Percentiles rank a stretch among this genome's conserved stretches.
phyloP scores from a whole-genome alignment of 2,888 invertebrate genomes.

The Drosophila paranaensis region DNA sequence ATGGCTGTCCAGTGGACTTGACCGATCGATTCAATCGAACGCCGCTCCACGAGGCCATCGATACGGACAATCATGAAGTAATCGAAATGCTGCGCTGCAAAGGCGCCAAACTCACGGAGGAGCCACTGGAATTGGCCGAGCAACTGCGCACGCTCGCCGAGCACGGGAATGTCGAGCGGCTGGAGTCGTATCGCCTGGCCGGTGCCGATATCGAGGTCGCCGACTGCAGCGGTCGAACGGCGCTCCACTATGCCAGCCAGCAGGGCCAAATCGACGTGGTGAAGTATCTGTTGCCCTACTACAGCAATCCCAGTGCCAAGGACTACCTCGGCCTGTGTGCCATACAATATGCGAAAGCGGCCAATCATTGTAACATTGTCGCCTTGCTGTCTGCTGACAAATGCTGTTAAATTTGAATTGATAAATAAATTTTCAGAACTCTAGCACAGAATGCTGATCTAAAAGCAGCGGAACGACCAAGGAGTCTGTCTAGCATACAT shows the following conservation, averaged over 20 bases:
- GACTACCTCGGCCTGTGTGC: conserved; percentile 87
- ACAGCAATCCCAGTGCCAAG: conserved; percentile 82
- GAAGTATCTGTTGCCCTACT: conserved; percentile 86
- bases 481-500: too few relatives aligned
- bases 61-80: conserved; percentile 87
- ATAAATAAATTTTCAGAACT: too few relatives aligned
- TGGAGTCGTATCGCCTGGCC: conserved; percentile 88
- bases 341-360: conserved; percentile 85
- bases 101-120: conserved; percentile 89
- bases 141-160: conserved; percentile 89
- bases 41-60: conserved; percentile 90
- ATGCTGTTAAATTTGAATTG: neutral
- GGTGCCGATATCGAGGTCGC: conserved; percentile 88
- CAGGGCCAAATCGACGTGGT: conserved; percentile 86
- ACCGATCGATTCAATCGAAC: conserved; percentile 90
- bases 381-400: conserved; percentile 24
- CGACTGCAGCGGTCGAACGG: conserved; percentile 88
- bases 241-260: conserved; percentile 89
- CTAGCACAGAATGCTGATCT: too few relatives aligned
- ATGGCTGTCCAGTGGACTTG: conserved; percentile 93
- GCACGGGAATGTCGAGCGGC: conserved; percentile 86
- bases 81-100: conserved; percentile 89
- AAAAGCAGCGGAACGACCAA: too few relatives aligned
- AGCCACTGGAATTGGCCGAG: conserved; percentile 87
- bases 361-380: conserved; percentile 43